Evolutionary conservation across 2,888 invertebrate genomes (phyloP).

Genomic region (Ceriagrion tenellum): DNA sequence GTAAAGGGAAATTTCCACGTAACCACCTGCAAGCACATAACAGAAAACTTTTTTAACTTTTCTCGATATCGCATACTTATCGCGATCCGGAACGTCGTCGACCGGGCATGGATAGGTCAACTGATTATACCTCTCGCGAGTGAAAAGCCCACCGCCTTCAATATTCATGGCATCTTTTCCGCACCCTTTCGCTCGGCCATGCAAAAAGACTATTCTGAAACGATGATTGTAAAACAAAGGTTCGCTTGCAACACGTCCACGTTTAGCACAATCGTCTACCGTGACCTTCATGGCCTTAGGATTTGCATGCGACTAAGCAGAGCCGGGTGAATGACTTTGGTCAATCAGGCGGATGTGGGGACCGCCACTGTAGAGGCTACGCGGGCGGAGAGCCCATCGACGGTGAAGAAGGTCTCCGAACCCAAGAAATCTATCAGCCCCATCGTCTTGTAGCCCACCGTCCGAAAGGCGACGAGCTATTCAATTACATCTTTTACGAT

Average conservation of each 20-base stretch:
- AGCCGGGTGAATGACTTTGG: background rate
- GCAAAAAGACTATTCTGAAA: background rate
- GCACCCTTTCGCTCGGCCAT: background rate
- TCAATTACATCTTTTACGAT: no score
- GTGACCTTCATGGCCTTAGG: background rate
- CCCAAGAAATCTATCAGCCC: no score
- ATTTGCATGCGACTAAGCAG: background rate
- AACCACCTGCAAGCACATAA: background rate
- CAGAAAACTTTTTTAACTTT: background rate
- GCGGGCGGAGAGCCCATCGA: no score
- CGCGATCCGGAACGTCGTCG: background rate
- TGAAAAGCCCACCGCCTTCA: background rate
- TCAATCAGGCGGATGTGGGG: background rate
- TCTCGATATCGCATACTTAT: background rate
- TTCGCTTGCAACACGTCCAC: background rate
- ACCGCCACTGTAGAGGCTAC: no score
- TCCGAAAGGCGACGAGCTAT: no score
- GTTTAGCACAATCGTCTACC: background rate
- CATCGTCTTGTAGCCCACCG: no score
- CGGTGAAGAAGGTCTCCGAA: no score
- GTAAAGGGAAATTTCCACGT: background rate
- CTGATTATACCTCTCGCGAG: background rate
- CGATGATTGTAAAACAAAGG: background rate
- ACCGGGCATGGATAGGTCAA: background rate
- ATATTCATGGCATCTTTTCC: background rate